Evolutionary conservation across 2,888 invertebrate species (phyloP).

Genomic region (Tineola bisselliella): DNA sequence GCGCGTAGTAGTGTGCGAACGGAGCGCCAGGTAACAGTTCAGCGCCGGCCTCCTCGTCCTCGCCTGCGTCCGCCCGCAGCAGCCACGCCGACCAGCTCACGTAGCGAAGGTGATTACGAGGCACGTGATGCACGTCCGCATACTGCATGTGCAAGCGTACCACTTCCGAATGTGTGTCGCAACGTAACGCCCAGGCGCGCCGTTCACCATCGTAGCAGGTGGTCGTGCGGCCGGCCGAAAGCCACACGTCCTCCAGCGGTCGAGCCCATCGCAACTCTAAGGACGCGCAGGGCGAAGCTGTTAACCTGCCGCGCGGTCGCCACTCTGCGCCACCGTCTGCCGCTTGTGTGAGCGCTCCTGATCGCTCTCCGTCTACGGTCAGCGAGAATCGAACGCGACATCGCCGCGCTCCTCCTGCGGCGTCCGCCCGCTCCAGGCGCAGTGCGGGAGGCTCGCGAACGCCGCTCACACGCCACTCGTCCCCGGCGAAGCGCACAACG

Average conservation of each 20-base stretch:
- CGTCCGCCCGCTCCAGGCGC: constrained; percentile 76
- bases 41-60: constrained; percentile 57
- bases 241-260: constrained; percentile 60
- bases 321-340: constrained; percentile 77
- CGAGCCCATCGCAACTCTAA: constrained; percentile 80
- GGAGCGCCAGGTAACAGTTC: constrained; percentile 77
- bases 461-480: constrained; percentile 80
- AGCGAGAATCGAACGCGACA: constrained; percentile 79
- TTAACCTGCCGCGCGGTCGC: constrained; percentile 68
- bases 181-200: constrained; percentile 40
- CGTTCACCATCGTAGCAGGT: constrained; percentile 32
- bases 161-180: constrained; percentile 37
- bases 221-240: constrained; percentile 50
- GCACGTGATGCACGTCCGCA: constrained; percentile 92
- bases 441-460: constrained; percentile 27
- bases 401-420: constrained; percentile 84
- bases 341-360: constrained; percentile 75
- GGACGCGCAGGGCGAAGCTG: constrained; percentile 72
- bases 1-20: constrained; percentile 82
- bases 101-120: constrained; percentile 73
- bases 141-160: constrained; percentile 82
- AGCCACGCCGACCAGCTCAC: constrained; percentile 79
- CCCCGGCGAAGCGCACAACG: constrained; percentile 79
- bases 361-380: constrained; percentile 73
- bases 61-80: constrained; percentile 55